These are phyloP conservation scores for Oophaga sylvatica DNA, from an alignment of 2,797 vertebrate genomes.

Conservation along the genomic window DNA sequence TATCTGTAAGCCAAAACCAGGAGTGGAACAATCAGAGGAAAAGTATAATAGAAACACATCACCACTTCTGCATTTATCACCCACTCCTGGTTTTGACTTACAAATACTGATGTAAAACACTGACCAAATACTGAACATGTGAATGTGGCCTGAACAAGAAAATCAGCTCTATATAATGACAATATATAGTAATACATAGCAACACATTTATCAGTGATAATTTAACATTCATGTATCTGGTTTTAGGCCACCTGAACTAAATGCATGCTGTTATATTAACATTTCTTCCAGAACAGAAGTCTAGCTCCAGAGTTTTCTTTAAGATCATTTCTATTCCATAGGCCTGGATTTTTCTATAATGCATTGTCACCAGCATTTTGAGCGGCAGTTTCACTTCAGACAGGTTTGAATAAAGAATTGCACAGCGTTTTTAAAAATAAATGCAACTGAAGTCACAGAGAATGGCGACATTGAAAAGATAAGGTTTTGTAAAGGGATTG, in stretches of 20 bases:
- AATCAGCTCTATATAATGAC: background rate
- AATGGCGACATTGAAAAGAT: conserved; percentile 48
- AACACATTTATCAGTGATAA: background rate
- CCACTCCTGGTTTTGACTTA: too few species aligned
- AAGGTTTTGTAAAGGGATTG: conserved; percentile 46
- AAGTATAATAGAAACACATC: too few species aligned
- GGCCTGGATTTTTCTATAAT: background rate
- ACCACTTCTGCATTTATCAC: too few species aligned
- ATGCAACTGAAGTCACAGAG: conserved; percentile 25
- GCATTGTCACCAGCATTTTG: conserved; percentile 1
- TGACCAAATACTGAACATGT: too few species aligned
- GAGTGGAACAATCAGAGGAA: too few species aligned
- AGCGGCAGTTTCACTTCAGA: conserved; percentile 24
- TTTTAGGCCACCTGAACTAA: background rate
- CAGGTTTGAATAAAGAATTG: conserved; percentile 38
- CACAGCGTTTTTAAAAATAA: conserved; percentile 5
- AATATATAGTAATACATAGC: background rate
- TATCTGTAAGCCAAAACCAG: too few species aligned
- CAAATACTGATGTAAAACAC: too few species aligned
- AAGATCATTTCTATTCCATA: background rate
- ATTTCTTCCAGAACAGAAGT: background rate
- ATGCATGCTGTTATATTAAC: background rate
- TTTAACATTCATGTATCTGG: too few species aligned
- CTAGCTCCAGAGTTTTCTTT: background rate
- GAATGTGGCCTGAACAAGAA: background rate